Evolutionary conservation across 2,113 vertebrate genomes (phyloP).

Genomic region (Triplophysa tibetana): DNA sequence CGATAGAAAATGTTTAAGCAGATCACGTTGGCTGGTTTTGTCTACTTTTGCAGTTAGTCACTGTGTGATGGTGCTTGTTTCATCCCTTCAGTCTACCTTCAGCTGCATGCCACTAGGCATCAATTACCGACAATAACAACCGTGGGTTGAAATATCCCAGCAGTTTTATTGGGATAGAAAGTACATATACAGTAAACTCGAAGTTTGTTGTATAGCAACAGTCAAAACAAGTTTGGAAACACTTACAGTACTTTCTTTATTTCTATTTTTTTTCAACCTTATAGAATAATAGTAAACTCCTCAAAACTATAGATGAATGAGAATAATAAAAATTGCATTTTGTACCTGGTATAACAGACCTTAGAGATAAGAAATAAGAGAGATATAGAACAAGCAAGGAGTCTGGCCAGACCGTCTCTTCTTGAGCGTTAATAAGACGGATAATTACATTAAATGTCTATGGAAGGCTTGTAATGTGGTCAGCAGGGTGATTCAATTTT

Average conservation of each 20-base stretch:
- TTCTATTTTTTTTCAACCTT: no score
- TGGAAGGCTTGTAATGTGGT: conserved; percentile 67
- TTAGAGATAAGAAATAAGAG: neutral
- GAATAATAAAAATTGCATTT: neutral
- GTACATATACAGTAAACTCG: no score
- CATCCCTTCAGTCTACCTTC: no score
- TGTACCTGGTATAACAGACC: neutral
- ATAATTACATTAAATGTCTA: conserved; percentile 73
- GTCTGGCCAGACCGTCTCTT: conserved; percentile 65
- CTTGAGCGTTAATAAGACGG: conserved; percentile 65
- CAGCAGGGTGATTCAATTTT: conserved; percentile 67
- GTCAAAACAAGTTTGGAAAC: no score
- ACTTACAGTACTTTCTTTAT: no score
- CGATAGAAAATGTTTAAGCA: neutral
- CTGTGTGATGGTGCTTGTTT: neutral
- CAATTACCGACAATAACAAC: no score
- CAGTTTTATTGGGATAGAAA: no score
- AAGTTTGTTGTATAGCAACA: no score
- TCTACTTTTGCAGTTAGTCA: neutral
- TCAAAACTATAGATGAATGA: no score
- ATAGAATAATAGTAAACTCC: no score
- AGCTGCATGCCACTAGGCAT: no score
- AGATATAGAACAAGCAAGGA: conserved; percentile 12
- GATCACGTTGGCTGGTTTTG: neutral
- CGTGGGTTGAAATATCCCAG: no score